phyloP scores from a whole-genome alignment of 2,797 vertebrate genomes.

The Premnoplex brunnescens region DNA sequence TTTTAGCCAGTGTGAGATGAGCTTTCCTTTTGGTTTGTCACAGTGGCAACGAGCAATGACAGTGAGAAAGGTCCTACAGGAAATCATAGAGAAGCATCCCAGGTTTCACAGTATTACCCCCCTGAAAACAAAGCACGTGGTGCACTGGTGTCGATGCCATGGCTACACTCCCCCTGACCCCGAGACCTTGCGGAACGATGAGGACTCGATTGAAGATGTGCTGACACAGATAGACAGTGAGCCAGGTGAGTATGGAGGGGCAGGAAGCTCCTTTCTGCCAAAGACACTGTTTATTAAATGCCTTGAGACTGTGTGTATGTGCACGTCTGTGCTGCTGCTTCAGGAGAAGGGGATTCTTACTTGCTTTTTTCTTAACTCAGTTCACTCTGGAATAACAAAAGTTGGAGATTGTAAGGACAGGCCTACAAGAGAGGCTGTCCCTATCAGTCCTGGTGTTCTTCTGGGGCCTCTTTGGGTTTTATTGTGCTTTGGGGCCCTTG shows the following conservation, averaged over 20 bases:
- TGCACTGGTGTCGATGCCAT: slow-evolving; percentile 93
- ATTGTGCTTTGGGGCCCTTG: background rate
- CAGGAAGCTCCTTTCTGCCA: background rate
- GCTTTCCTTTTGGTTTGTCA: slow-evolving; percentile 2
- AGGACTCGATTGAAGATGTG: slow-evolving; percentile 95
- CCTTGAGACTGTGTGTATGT: rapidly evolving
- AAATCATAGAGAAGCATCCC: slow-evolving; percentile 88
- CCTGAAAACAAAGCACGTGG: slow-evolving; percentile 91
- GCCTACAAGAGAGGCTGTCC: background rate
- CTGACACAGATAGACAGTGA: slow-evolving; percentile 96
- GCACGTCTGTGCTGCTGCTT: background rate
- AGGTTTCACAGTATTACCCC: slow-evolving; percentile 87
- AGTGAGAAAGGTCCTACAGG: slow-evolving; percentile 89
- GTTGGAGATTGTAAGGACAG: background rate
- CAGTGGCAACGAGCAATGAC: slow-evolving; percentile 95
- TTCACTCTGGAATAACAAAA: background rate
- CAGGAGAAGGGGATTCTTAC: background rate
- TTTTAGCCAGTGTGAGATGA: background rate
- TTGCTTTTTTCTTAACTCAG: background rate
- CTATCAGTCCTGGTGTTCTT: background rate
- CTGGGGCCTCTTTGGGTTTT: background rate
- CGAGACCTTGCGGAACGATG: slow-evolving; percentile 81
- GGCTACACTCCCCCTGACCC: slow-evolving; percentile 93
- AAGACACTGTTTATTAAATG: background rate
- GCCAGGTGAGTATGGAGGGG: slow-evolving; percentile 78